Percentiles rank a stretch among this genome's conserved stretches.
phyloP scores from a whole-genome alignment of 2,888 invertebrate genomes.

The Diarsia mendica region DNA sequence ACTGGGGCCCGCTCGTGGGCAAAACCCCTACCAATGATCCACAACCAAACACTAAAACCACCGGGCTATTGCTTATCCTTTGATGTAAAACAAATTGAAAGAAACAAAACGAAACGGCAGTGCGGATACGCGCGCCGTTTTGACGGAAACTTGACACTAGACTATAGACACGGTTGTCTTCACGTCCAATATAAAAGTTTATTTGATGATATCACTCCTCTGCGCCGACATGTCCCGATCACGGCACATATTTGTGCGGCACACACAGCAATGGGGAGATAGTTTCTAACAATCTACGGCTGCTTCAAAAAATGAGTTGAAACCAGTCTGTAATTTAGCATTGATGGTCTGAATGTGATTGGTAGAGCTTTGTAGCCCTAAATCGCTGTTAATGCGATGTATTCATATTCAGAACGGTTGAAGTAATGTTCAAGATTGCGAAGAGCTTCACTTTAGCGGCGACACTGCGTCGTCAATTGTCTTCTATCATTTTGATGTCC shows the following conservation, averaged over 20 bases:
- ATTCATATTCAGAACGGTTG: slow-evolving; percentile 50
- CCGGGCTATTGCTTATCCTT: slow-evolving; percentile 87
- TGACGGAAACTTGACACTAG: slow-evolving; percentile 81
- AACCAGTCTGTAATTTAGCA: slow-evolving; percentile 98
- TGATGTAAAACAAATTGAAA: slow-evolving; percentile 89
- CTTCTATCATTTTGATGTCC: slow-evolving; percentile 81
- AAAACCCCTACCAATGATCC: slow-evolving; percentile 78
- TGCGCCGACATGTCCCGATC: slow-evolving; percentile 93
- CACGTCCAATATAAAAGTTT: slow-evolving; percentile 68
- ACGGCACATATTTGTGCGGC: slow-evolving; percentile 92
- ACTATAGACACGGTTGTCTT: slow-evolving; percentile 70
- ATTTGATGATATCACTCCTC: slow-evolving; percentile 87
- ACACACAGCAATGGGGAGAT: slow-evolving; percentile 76
- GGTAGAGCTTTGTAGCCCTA: slow-evolving; percentile 80
- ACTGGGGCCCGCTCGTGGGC: slow-evolving; percentile 79
- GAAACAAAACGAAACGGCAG: slow-evolving; percentile 88
- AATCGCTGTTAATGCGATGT: slow-evolving; percentile 71
- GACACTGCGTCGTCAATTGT: slow-evolving; percentile 77
- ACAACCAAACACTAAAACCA: slow-evolving; percentile 79
- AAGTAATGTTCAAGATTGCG: slow-evolving; percentile 46
- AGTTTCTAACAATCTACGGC: slow-evolving; percentile 92
- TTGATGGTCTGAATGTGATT: slow-evolving; percentile 87
- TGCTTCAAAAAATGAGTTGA: slow-evolving; percentile 98
- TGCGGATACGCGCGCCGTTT: slow-evolving; percentile 84
- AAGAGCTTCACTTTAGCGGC: slow-evolving; percentile 43